A percentile compares a stretch with the other conserved stretches of the same genome.
Conservation (phyloP, 2,113 vertebrate genomes). For the Tenrec ecaudatus region DNA sequence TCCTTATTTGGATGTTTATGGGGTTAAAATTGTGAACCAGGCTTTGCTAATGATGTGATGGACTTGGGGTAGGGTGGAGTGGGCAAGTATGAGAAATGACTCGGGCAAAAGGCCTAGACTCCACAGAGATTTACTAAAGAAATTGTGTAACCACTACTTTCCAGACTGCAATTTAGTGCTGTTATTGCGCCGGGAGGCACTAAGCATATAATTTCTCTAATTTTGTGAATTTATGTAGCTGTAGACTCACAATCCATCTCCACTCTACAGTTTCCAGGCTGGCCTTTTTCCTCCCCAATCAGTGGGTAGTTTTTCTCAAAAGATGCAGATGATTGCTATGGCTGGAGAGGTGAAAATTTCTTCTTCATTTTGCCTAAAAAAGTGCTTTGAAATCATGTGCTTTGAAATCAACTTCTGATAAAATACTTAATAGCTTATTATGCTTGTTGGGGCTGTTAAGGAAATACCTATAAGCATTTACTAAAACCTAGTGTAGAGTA, state of each 20-base stretch:
- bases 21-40: conserved; percentile 51
- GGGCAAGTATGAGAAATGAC: conserved; percentile 39
- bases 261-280: conserved; percentile 28
- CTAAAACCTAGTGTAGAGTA: neutral
- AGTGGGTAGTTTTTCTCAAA: conserved; percentile 47
- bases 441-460: conserved; percentile 34
- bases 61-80: conserved; percentile 33
- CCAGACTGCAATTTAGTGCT: conserved; percentile 35
- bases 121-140: conserved; percentile 46
- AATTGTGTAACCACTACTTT: conserved; percentile 44
- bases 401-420: conserved; percentile 59
- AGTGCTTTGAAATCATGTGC: conserved; percentile 62
- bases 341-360: conserved; percentile 17
- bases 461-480: conserved; percentile 24
- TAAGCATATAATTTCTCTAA: conserved; percentile 46
- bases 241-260: conserved; percentile 14
- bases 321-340: conserved; percentile 33
- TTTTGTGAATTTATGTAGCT: conserved; percentile 27
- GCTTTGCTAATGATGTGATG: conserved; percentile 31
- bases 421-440: conserved; percentile 53
- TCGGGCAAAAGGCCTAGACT: conserved; percentile 45
- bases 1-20: conserved; percentile 49
- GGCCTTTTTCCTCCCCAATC: conserved; percentile 45
- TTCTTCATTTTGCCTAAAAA: conserved; percentile 14
- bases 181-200: neutral